Conservation (phyloP, 2,888 invertebrate genomes). For the Drosophila suboccidentalis region DNA sequence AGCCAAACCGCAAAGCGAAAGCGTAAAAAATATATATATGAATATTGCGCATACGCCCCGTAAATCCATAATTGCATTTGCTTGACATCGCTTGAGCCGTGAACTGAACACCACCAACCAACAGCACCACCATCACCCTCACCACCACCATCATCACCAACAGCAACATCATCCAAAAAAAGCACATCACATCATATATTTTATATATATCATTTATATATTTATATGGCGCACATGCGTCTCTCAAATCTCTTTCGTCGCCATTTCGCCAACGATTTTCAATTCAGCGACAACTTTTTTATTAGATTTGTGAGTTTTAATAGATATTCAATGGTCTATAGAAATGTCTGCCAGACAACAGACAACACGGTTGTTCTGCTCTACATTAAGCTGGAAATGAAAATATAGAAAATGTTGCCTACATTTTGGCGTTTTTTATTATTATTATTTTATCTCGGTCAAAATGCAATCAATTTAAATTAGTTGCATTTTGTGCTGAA, state of each 20-base stretch:
- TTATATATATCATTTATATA: slow-evolving; percentile 1
- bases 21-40: slow-evolving; percentile 36
- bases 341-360: slow-evolving; percentile 3
- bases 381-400: neutral
- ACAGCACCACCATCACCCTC: neutral
- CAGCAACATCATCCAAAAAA: slow-evolving; percentile 1
- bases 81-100: slow-evolving; percentile 50
- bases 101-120: slow-evolving; percentile 7
- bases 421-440: slow-evolving; percentile 2
- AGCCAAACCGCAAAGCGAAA: slow-evolving; percentile 51
- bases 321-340: slow-evolving; percentile 6
- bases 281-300: slow-evolving; percentile 3
- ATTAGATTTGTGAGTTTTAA: slow-evolving; percentile 4
- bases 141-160: slow-evolving; percentile 1
- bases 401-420: slow-evolving; percentile 4
- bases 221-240: neutral
- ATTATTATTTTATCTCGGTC: too few relatives aligned
- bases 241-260: slow-evolving; percentile 25
- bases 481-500: too few relatives aligned
- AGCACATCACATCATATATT: slow-evolving; percentile 7
- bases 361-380: neutral
- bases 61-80: slow-evolving; percentile 75
- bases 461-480: neutral
- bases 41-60: slow-evolving; percentile 70
- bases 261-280: slow-evolving; percentile 24